Conservation (phyloP, 2,797 vertebrate genomes). For the Paramormyrops hopkinsi region DNA sequence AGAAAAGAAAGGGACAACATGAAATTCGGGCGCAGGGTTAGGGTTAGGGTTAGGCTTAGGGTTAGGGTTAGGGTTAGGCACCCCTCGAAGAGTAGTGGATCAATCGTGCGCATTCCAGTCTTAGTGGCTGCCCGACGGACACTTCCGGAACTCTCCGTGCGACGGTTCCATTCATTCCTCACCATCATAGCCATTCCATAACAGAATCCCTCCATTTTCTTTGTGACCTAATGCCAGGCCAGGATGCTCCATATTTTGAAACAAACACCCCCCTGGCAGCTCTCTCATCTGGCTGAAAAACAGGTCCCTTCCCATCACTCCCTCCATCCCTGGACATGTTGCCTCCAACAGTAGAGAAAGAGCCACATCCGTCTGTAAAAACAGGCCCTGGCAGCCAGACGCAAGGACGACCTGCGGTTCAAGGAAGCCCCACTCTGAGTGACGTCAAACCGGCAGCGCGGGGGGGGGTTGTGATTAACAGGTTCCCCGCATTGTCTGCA, state of each 20-base stretch:
- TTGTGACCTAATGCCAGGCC: constrained; percentile 34
- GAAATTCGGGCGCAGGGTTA: neutral
- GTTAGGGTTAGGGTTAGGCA: too few relatives aligned
- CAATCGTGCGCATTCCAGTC: constrained; percentile 25
- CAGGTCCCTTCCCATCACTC: neutral
- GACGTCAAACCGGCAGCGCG: neutral
- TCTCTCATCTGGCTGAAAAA: neutral
- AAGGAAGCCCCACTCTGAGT: neutral
- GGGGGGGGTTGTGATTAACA: constrained; percentile 14
- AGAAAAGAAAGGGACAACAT: neutral
- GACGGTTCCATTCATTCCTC: neutral
- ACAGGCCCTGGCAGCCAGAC: neutral
- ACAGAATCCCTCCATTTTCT: constrained; percentile 33
- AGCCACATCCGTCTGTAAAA: neutral
- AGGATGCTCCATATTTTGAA: constrained; percentile 10
- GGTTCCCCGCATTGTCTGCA: constrained; percentile 7
- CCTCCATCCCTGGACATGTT: neutral
- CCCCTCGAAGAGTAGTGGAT: neutral
- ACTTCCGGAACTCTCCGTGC: neutral
- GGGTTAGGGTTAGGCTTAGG: too few relatives aligned
- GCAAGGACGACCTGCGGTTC: constrained; percentile 27
- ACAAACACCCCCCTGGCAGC: neutral
- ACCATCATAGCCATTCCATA: constrained; percentile 31
- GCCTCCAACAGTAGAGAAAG: constrained; percentile 37
- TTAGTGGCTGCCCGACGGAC: neutral